These are phyloP conservation scores for Helostoma temminkii DNA, from an alignment of 2,797 vertebrate genomes.

Conservation along the genomic window DNA sequence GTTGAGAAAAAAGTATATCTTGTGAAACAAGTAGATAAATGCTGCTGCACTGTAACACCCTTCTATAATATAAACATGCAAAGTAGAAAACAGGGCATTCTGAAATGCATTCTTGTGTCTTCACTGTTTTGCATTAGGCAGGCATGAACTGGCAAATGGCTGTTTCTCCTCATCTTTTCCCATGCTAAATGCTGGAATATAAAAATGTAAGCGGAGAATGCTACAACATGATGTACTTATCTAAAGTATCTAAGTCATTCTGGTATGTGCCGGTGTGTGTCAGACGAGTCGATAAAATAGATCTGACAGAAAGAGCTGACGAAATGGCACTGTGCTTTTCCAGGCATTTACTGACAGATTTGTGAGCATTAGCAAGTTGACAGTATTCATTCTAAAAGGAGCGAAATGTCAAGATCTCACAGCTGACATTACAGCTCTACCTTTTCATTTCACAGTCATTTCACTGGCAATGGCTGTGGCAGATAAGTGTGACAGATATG, in stretches of 20 bases:
- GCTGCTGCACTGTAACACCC: too few relatives aligned
- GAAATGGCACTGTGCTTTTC: neutral
- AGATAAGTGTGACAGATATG: constrained; percentile 30
- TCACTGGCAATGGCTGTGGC: neutral
- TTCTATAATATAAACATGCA: too few relatives aligned
- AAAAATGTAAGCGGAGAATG: too few relatives aligned
- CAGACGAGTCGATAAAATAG: constrained; percentile 8
- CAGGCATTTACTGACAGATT: constrained; percentile 29
- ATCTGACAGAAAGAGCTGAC: constrained; percentile 13
- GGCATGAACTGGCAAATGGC: too few relatives aligned
- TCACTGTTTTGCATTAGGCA: too few relatives aligned
- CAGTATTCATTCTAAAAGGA: constrained; percentile 27
- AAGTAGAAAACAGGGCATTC: constrained; percentile 10
- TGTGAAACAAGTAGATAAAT: too few relatives aligned
- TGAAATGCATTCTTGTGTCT: constrained; percentile 11
- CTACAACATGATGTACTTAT: constrained; percentile 36
- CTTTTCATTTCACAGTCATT: constrained; percentile 38
- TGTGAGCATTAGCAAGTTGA: constrained; percentile 8
- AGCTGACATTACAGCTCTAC: constrained; percentile 31
- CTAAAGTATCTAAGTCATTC: constrained; percentile 15
- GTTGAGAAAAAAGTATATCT: neutral
- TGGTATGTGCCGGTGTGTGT: constrained; percentile 15
- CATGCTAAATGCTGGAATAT: constrained; percentile 33
- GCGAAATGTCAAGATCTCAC: constrained; percentile 38
- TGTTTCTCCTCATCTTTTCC: too few relatives aligned